Conservation (phyloP, 2,888 invertebrate species). For the Orthosia cruda region DNA sequence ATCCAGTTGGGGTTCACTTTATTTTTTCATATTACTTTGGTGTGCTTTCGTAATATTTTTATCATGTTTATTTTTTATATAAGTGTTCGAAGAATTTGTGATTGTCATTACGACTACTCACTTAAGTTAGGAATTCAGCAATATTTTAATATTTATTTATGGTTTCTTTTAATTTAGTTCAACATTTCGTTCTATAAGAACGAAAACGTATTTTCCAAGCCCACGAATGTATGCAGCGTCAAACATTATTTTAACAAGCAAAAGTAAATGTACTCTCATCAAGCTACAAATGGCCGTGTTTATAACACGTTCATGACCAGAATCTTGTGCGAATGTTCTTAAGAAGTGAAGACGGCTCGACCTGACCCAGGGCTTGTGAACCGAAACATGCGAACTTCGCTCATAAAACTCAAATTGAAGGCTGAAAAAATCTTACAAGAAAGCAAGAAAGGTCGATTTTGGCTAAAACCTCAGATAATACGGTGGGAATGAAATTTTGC, state of each 20-base stretch:
- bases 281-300: conserved; percentile 58
- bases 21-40: conserved; percentile 9
- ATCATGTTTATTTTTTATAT: too few relatives aligned
- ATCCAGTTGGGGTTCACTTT: conserved; percentile 17
- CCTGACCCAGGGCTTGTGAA: conserved; percentile 53
- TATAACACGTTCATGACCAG: conserved; percentile 65
- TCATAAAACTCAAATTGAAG: conserved; percentile 57
- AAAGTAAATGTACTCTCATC: conserved; percentile 13
- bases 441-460: conserved; percentile 32
- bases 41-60: conserved; percentile 8
- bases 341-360: conserved; percentile 41
- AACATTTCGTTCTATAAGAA: neutral
- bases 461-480: conserved; percentile 52
- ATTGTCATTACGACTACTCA: too few relatives aligned
- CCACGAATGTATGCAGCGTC: too few relatives aligned
- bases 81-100: neutral
- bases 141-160: too few relatives aligned
- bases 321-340: conserved; percentile 53
- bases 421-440: conserved; percentile 42
- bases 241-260: conserved; percentile 46
- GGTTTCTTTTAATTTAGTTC: too few relatives aligned
- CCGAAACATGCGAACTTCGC: conserved; percentile 28
- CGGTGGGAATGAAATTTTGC: conserved; percentile 48
- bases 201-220: neutral
- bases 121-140: neutral